Evolutionary conservation across 2,888 invertebrate species (phyloP).

Genomic region (Neoaliturus tenellus): DNA sequence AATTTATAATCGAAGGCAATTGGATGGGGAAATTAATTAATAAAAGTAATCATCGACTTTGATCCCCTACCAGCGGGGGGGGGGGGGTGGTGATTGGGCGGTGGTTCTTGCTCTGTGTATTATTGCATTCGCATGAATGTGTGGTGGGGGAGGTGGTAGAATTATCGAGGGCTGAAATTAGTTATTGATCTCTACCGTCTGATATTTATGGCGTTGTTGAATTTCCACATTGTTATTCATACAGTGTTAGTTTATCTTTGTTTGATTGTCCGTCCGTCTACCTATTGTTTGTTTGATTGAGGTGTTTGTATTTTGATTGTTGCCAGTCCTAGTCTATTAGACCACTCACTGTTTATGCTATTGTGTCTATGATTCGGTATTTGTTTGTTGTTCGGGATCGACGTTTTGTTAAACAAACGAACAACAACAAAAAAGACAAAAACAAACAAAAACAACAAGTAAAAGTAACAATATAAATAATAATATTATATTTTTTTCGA

Average conservation of each 20-base stretch:
- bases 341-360: not conserved
- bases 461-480: too few relatives aligned
- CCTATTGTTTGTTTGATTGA: constrained; percentile 22
- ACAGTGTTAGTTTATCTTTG: constrained; percentile 44
- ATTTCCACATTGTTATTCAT: constrained; percentile 46
- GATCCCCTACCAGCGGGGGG: too few relatives aligned
- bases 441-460: too few relatives aligned
- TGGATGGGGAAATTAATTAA: constrained; percentile 17
- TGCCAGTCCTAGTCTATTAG: not conserved
- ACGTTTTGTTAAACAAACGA: too few relatives aligned
- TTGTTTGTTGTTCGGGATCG: not conserved
- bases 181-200: constrained; percentile 38
- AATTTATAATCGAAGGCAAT: not conserved
- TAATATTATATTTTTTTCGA: too few relatives aligned
- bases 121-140: constrained; percentile 2
- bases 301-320: constrained; percentile 16
- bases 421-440: too few relatives aligned
- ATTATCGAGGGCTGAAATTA: constrained; percentile 39
- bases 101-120: constrained; percentile 8
- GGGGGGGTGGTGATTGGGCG: not conserved
- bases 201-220: constrained; percentile 34
- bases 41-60: not conserved
- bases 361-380: not conserved
- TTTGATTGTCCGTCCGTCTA: not conserved
- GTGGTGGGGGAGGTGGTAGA: constrained; percentile 12